phyloP scores from a whole-genome alignment of 2,113 vertebrate genomes.

The Suncus etruscus region DNA sequence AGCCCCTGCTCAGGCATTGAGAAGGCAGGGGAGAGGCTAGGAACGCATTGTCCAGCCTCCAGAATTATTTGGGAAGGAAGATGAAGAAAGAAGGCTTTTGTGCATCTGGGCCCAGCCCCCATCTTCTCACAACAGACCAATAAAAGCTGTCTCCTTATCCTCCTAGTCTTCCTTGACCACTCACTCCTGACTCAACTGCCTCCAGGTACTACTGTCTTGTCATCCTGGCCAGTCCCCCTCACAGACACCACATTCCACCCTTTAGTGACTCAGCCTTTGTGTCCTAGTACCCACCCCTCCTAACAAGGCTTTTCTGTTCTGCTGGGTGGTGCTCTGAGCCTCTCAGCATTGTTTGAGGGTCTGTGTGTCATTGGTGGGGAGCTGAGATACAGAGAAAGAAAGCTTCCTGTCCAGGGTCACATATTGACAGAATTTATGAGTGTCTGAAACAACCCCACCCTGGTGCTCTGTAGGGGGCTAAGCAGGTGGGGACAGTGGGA shows the following conservation, averaged over 20 bases:
- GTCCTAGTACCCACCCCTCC: not conserved
- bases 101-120: conserved; percentile 20
- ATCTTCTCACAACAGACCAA: not conserved
- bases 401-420: not conserved
- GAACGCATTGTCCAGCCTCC: conserved; percentile 50
- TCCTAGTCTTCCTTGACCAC: not conserved
- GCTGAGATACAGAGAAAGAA: conserved; percentile 33
- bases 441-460: not conserved
- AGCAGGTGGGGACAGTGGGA: not conserved
- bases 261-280: rapidly evolving
- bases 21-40: not conserved
- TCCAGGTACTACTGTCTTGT: not conserved
- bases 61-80: conserved; percentile 54
- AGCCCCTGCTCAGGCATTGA: not conserved
- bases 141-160: conserved; percentile 4
- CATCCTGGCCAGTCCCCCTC: not conserved
- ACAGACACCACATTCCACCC: not conserved
- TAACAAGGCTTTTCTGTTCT: too few species aligned
- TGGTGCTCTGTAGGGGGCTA: not conserved
- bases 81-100: conserved; percentile 49
- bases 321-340: too few species aligned
- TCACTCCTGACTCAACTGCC: not conserved
- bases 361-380: not conserved
- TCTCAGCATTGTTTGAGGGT: too few species aligned
- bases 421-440: not conserved